Percentiles rank a stretch among this genome's conserved stretches.
Conservation (phyloP, 2,888 invertebrate genomes). For the Caenorhabditis drosophilae region DNA sequence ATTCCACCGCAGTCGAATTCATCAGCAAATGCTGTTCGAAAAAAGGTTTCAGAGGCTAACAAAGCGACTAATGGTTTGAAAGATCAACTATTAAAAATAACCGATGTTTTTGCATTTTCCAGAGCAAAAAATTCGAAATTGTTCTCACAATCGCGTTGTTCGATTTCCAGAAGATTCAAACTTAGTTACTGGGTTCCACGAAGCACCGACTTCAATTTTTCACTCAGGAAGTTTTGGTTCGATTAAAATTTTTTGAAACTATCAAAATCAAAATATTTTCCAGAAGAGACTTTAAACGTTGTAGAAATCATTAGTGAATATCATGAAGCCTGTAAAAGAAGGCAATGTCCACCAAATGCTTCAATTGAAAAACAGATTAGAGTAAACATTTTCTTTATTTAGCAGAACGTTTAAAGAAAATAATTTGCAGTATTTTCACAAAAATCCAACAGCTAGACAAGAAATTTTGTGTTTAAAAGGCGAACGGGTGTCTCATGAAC, state of each 20-base stretch:
- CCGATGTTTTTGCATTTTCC: not conserved
- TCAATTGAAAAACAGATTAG: slow-evolving; percentile 63
- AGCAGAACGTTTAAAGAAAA: not conserved
- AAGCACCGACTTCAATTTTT: slow-evolving; percentile 27
- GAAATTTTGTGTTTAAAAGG: slow-evolving; percentile 69
- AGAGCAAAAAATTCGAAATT: slow-evolving; percentile 36
- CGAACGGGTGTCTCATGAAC: slow-evolving; percentile 76
- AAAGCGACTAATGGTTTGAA: slow-evolving; percentile 1
- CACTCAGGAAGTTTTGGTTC: slow-evolving; percentile 4
- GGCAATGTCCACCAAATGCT: slow-evolving; percentile 69
- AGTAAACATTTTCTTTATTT: slow-evolving; percentile 14
- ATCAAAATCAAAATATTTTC: not conserved
- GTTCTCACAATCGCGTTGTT: slow-evolving; percentile 53
- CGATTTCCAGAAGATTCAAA: slow-evolving; percentile 43
- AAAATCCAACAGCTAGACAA: slow-evolving; percentile 44
- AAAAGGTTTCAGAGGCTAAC: slow-evolving; percentile 31
- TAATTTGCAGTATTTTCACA: slow-evolving; percentile 53
- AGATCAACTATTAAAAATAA: not conserved
- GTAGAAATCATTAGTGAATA: slow-evolving; percentile 78
- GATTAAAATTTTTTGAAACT: not conserved
- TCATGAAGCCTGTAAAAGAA: slow-evolving; percentile 51
- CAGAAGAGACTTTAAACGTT: slow-evolving; percentile 21
- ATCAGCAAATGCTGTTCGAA: slow-evolving; percentile 35
- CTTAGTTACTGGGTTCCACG: slow-evolving; percentile 45
- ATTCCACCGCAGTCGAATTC: slow-evolving; percentile 29